Conservation (phyloP, 1,140 invertebrate species). For the Helicoverpa armigera region DNA sequence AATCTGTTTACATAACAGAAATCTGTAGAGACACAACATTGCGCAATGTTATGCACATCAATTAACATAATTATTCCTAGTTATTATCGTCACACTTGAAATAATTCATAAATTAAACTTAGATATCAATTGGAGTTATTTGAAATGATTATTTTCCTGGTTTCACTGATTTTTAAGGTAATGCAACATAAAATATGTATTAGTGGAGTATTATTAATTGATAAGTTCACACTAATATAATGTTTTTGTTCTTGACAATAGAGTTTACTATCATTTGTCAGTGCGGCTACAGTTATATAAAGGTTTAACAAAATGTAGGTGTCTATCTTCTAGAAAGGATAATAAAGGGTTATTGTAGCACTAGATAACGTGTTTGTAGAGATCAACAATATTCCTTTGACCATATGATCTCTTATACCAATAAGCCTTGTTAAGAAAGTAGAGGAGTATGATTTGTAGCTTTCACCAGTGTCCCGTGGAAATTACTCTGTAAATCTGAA, state of each 20-base stretch:
- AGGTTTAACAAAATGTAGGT: neutral
- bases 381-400: too few relatives aligned
- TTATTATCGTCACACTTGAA: slow-evolving; percentile 1
- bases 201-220: neutral
- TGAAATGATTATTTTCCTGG: neutral
- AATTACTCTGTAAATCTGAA: too few relatives aligned
- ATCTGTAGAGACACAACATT: slow-evolving; percentile 32
- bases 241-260: neutral
- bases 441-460: too few relatives aligned
- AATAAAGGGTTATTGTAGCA: neutral
- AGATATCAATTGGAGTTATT: neutral
- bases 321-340: neutral
- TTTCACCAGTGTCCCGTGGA: too few relatives aligned
- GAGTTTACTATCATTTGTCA: neutral
- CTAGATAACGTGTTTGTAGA: neutral
- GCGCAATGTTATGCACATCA: slow-evolving; percentile 19
- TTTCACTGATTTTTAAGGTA: neutral
- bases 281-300: neutral
- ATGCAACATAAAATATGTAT: neutral
- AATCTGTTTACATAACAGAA: slow-evolving; percentile 9
- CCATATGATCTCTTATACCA: too few relatives aligned
- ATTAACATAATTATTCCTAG: slow-evolving; percentile 15
- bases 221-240: neutral
- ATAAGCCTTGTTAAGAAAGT: too few relatives aligned
- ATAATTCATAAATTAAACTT: neutral